These are phyloP conservation scores for Hydrozoanthus gracilis DNA, from an alignment of 92 coral and sea anemone species.

Conservation along the genomic window DNA sequence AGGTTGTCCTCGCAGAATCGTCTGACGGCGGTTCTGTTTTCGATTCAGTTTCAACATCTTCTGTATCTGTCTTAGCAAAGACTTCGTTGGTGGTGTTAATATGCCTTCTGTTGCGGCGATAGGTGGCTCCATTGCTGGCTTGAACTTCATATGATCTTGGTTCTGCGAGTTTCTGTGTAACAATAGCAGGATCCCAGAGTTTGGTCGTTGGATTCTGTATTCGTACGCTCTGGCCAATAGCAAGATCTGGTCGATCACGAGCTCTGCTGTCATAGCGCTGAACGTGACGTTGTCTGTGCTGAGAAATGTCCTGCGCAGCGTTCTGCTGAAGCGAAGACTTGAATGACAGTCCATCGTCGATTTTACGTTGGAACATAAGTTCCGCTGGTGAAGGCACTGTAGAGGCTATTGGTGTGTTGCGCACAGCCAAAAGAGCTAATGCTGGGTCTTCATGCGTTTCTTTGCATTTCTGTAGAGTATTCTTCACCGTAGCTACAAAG, in stretches of 20 bases:
- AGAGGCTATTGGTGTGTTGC: conserved; percentile 55
- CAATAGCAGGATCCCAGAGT: conserved; percentile 29
- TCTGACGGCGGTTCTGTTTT: conserved; percentile 38
- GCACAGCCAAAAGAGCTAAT: conserved; percentile 54
- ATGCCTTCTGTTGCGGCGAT: conserved; percentile 34
- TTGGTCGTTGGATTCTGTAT: conserved; percentile 28
- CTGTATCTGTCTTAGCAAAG: conserved; percentile 37
- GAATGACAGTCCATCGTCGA: conserved; percentile 32
- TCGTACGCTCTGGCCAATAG: conserved; percentile 30
- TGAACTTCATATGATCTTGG: conserved; percentile 36
- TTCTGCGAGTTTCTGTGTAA: conserved; percentile 35
- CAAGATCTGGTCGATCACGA: conserved; percentile 29
- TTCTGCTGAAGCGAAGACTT: conserved; percentile 2
- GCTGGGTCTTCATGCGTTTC: conserved; percentile 51
- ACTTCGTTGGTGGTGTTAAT: conserved; percentile 37
- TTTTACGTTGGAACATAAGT: conserved; percentile 52
- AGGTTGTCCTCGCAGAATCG: conserved; percentile 36
- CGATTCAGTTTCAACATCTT: conserved; percentile 36
- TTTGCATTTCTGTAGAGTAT: conserved; percentile 56
- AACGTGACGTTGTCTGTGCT: conserved; percentile 24
- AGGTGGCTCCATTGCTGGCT: conserved; percentile 39
- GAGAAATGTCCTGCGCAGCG: conserved; percentile 6
- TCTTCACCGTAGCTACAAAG: conserved; percentile 46
- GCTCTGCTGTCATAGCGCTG: conserved; percentile 31
- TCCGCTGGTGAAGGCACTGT: conserved; percentile 63